Percentiles rank a stretch among this genome's conserved stretches.
Conservation (phyloP, 2,113 vertebrate species). For the Passer montanus region DNA sequence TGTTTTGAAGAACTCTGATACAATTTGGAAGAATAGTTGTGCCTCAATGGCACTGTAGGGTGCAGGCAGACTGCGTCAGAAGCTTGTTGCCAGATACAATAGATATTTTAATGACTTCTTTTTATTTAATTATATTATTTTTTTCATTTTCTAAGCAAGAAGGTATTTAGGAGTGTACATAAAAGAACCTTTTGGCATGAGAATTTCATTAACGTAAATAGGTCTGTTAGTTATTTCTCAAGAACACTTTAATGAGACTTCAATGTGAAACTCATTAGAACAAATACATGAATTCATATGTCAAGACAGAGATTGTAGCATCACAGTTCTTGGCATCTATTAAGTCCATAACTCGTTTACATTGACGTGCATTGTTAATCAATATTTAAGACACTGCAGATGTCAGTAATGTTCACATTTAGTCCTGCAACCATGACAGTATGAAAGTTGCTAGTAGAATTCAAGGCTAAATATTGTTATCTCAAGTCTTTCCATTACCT, state of each 20-base stretch:
- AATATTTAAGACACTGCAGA: slow-evolving; percentile 71
- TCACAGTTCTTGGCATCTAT: slow-evolving; percentile 69
- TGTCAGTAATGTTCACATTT: slow-evolving; percentile 74
- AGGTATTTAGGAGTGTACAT: slow-evolving; percentile 6
- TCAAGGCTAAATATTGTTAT: slow-evolving; percentile 57
- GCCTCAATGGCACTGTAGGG: neutral
- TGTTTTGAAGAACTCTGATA: neutral
- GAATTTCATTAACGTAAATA: slow-evolving; percentile 67
- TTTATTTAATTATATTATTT: neutral
- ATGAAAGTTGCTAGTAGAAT: slow-evolving; percentile 73
- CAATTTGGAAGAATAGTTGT: neutral
- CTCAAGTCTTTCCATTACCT: slow-evolving; percentile 64
- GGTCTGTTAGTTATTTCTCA: slow-evolving; percentile 67
- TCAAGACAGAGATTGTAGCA: slow-evolving; percentile 69
- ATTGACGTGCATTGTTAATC: slow-evolving; percentile 74
- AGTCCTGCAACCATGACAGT: slow-evolving; percentile 56
- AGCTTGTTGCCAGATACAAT: neutral
- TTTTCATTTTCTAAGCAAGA: slow-evolving; percentile 34
- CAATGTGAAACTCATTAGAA: slow-evolving; percentile 73
- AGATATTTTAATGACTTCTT: slow-evolving; percentile 2
- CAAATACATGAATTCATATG: slow-evolving; percentile 72
- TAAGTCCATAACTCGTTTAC: slow-evolving; percentile 75
- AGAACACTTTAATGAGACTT: slow-evolving; percentile 71
- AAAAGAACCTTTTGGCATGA: slow-evolving; percentile 52
- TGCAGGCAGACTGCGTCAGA: neutral